Percentiles rank a stretch among this genome's conserved stretches.
phyloP scores from a whole-genome alignment of 2,113 vertebrate species.

The Charadrius vociferus region DNA sequence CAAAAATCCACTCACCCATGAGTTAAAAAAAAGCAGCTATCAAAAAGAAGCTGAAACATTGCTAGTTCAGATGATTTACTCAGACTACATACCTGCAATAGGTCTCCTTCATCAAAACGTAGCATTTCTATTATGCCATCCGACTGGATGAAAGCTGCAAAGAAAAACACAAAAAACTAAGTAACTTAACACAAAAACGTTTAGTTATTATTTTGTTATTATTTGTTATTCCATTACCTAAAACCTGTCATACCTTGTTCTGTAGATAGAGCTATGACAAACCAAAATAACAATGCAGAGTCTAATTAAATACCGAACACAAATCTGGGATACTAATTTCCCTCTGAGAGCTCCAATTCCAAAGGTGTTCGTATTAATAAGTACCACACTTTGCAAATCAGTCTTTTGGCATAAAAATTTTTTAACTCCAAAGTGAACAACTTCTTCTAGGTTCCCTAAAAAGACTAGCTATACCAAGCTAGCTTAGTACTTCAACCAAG shows the following conservation, averaged over 20 bases:
- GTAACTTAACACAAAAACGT: background rate
- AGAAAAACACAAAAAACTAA: slow-evolving; percentile 38
- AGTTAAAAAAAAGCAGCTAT: background rate
- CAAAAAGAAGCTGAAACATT: background rate
- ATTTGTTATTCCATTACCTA: background rate
- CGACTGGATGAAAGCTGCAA: slow-evolving; percentile 94
- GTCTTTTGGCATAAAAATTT: background rate
- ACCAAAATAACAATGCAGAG: background rate
- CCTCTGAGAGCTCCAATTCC: background rate
- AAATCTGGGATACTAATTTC: background rate
- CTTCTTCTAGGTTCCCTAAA: background rate
- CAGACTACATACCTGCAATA: slow-evolving; percentile 86
- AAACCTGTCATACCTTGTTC: background rate
- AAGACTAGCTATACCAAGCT: background rate
- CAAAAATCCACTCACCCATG: background rate
- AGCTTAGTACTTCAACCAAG: background rate
- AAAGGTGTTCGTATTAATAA: background rate
- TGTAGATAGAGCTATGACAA: background rate
- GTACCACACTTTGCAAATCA: background rate
- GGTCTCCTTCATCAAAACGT: slow-evolving; percentile 93
- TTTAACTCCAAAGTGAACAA: background rate
- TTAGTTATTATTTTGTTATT: background rate
- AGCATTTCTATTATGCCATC: slow-evolving; percentile 98
- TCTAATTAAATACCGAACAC: background rate
- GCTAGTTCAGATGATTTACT: background rate